Conservation (phyloP, 2,888 invertebrate genomes). For the Sesamia inferens region DNA sequence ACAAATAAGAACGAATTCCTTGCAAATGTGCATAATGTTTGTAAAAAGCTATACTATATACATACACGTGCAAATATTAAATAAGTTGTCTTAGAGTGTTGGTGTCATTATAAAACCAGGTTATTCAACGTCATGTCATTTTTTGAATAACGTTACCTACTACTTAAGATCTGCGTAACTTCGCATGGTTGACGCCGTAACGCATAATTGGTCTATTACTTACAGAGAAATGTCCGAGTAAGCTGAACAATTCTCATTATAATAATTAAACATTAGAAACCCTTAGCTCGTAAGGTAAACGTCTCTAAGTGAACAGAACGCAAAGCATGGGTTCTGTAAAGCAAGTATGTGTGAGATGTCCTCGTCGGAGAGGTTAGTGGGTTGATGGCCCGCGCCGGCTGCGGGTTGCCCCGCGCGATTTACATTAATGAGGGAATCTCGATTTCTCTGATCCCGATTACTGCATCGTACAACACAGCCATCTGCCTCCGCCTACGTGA, state of each 20-base stretch:
- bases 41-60: conserved; percentile 25
- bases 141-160: conserved; percentile 74
- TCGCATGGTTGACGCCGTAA: conserved; percentile 72
- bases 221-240: conserved; percentile 69
- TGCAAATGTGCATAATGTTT: not conserved
- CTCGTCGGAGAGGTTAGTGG: conserved; percentile 82
- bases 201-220: conserved; percentile 77
- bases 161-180: conserved; percentile 68
- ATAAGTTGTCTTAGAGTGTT: conserved; percentile 38
- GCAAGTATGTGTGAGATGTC: conserved; percentile 67
- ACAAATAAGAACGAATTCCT: conserved; percentile 20
- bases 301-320: conserved; percentile 32
- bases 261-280: conserved; percentile 66
- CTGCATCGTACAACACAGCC: conserved; percentile 75
- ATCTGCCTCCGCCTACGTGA: conserved; percentile 78
- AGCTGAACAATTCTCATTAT: conserved; percentile 71
- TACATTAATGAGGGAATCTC: conserved; percentile 85
- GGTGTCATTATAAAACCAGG: conserved; percentile 61
- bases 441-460: conserved; percentile 83
- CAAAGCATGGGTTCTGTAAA: conserved; percentile 44
- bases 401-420: conserved; percentile 74
- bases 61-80: conserved; percentile 17
- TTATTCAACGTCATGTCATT: conserved; percentile 61
- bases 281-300: conserved; percentile 53
- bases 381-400: conserved; percentile 77